phyloP scores from a whole-genome alignment of 2,888 invertebrate genomes.

The Platynereis dumerilii region DNA sequence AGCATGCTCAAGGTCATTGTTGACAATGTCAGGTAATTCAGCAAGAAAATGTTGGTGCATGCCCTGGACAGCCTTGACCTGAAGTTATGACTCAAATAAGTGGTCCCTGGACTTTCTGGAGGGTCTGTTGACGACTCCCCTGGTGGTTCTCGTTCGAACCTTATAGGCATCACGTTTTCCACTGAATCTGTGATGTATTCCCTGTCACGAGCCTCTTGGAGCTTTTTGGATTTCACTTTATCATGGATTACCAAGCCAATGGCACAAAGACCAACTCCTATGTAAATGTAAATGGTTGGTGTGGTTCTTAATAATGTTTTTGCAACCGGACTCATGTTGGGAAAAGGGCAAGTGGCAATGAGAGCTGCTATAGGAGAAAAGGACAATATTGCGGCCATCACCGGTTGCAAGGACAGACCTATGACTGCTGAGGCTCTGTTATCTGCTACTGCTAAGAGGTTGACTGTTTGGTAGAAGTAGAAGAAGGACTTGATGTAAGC shows the following conservation, averaged over 20 bases:
- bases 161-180: neutral
- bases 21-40: conserved; percentile 24
- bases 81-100: neutral
- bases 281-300: conserved; percentile 3
- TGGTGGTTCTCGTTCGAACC: neutral
- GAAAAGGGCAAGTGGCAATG: conserved; percentile 22
- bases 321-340: conserved; percentile 10
- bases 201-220: neutral
- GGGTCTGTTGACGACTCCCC: neutral
- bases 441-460: conserved; percentile 10
- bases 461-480: conserved; percentile 27
- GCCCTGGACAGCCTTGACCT: conserved; percentile 14
- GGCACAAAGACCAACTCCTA: conserved; percentile 4
- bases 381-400: conserved; percentile 9
- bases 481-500: conserved; percentile 23
- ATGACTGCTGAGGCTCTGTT: conserved; percentile 16
- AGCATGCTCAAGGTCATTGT: conserved; percentile 20
- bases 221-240: neutral
- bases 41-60: conserved; percentile 13
- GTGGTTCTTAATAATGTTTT: conserved; percentile 13
- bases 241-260: neutral
- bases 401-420: conserved; percentile 15
- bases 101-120: neutral
- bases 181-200: neutral
- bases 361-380: conserved; percentile 18